Evolutionary conservation across 2,888 invertebrate genomes (phyloP).

Genomic region (Tiliacea citrago): DNA sequence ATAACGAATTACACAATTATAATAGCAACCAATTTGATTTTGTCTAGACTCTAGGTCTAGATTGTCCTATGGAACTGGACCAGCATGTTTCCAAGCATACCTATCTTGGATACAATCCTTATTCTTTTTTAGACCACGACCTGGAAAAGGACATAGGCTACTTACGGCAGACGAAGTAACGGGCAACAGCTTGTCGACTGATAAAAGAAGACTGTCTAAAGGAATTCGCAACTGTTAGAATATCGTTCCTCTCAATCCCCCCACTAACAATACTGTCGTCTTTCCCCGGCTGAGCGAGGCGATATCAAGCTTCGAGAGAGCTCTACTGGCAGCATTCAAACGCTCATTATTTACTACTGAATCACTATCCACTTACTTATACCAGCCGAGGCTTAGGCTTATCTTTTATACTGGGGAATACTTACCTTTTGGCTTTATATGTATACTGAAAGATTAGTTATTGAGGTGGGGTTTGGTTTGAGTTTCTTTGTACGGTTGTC

Average conservation of each 20-base stretch:
- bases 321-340: conserved; percentile 56
- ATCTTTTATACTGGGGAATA: conserved; percentile 35
- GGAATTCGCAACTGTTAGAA: background rate
- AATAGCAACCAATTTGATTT: too few species aligned
- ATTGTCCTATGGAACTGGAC: too few species aligned
- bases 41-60: too few species aligned
- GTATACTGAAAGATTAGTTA: background rate
- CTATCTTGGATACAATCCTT: too few species aligned
- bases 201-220: background rate
- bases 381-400: conserved; percentile 33
- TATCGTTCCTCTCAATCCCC: conserved; percentile 58
- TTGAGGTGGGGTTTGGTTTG: background rate
- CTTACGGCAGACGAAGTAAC: too few species aligned
- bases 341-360: conserved; percentile 62
- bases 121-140: too few species aligned
- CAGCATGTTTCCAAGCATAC: too few species aligned
- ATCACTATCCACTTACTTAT: conserved; percentile 53
- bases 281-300: conserved; percentile 58
- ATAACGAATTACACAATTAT: too few species aligned
- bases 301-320: conserved; percentile 60
- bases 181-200: too few species aligned
- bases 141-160: too few species aligned
- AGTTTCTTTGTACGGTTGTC: background rate
- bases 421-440: conserved; percentile 20
- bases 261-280: conserved; percentile 54